Percentiles rank a stretch among this genome's conserved stretches.
Conservation (phyloP, 30 jellyfish, hydroid and myxozoan species). For the Catostylus mosaicus region DNA sequence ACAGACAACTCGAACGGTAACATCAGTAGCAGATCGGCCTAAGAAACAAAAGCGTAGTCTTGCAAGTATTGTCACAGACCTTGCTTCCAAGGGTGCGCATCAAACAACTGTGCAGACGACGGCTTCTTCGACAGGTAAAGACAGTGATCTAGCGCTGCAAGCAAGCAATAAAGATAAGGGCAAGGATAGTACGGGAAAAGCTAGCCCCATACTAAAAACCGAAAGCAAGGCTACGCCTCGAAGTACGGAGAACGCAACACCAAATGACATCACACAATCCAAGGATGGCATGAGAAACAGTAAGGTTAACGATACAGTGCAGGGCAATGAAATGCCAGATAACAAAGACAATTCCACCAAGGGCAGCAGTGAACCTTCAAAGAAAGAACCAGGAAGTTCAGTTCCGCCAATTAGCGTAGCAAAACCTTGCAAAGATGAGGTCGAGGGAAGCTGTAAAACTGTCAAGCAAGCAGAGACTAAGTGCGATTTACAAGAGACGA, state of each 20-base stretch:
- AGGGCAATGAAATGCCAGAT: neutral
- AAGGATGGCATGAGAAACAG: neutral
- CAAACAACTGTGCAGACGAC: conserved; percentile 11
- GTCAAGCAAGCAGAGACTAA: neutral
- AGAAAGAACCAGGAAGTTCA: neutral
- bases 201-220: conserved; percentile 1
- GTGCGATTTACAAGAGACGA: neutral
- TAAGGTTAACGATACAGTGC: neutral
- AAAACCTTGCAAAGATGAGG: neutral
- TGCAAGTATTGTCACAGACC: conserved; percentile 63
- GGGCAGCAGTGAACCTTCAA: neutral
- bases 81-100: conserved; percentile 57
- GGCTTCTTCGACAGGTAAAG: neutral
- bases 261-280: neutral
- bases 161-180: neutral
- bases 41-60: conserved; percentile 61
- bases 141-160: neutral
- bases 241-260: neutral
- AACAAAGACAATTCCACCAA: neutral
- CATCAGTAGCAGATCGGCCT: conserved; percentile 60
- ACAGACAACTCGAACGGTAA: conserved; percentile 55
- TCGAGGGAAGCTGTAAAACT: neutral
- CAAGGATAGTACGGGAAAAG: neutral
- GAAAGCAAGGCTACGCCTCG: neutral
- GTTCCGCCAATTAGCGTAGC: neutral